These are phyloP conservation scores for Myathropa florea DNA, from an alignment of 2,888 invertebrate genomes.

Conservation along the genomic window DNA sequence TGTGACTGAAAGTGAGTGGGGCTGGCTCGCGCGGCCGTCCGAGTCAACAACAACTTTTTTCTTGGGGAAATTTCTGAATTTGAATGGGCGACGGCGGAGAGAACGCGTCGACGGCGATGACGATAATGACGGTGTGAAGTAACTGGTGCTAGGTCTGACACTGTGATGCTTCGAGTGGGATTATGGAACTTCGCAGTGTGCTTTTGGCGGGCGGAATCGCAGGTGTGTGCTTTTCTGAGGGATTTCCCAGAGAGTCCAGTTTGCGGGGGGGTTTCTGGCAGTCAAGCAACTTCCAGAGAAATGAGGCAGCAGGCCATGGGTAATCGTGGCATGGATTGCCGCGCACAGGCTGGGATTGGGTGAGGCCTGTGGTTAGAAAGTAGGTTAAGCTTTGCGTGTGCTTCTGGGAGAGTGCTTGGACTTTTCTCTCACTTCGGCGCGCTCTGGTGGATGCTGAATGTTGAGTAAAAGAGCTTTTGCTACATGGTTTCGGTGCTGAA, in stretches of 20 bases:
- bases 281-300: background rate
- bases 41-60: conserved; percentile 15
- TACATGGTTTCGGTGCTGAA: background rate
- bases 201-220: conserved; percentile 21
- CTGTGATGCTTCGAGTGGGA: conserved; percentile 33
- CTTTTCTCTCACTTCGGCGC: conserved; percentile 30
- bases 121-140: conserved; percentile 49
- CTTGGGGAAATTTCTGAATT: conserved; percentile 40
- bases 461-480: background rate
- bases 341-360: background rate
- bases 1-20: conserved; percentile 57
- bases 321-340: too few relatives aligned
- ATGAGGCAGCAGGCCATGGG: background rate
- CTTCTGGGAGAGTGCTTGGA: conserved; percentile 34
- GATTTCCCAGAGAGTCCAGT: conserved; percentile 32
- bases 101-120: conserved; percentile 23
- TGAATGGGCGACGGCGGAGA: conserved; percentile 4
- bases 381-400: conserved; percentile 42
- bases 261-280: background rate
- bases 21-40: conserved; percentile 18
- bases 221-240: conserved; percentile 29
- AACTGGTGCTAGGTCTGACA: conserved; percentile 39
- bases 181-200: conserved; percentile 14
- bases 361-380: conserved; percentile 7
- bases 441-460: conserved; percentile 28